These are phyloP conservation scores for Drosophila eugracilis DNA, from an alignment of 1,140 invertebrate species.

Conservation along the genomic window DNA sequence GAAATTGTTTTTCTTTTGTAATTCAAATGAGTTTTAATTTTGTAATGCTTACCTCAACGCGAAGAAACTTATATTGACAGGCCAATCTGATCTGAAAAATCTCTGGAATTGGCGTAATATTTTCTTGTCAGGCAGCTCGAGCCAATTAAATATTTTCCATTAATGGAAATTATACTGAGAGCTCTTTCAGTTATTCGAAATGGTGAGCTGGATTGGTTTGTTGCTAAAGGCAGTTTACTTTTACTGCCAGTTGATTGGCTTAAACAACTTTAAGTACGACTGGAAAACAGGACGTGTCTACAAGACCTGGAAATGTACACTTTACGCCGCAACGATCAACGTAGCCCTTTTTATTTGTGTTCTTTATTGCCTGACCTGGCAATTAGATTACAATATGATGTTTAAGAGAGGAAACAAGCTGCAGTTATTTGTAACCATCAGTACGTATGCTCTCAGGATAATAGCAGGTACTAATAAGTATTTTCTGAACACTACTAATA, in stretches of 20 bases:
- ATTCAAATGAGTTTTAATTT: too few relatives aligned
- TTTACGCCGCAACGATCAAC: neutral
- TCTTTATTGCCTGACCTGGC: neutral
- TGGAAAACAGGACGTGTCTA: neutral
- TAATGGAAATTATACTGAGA: neutral
- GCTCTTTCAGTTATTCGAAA: neutral
- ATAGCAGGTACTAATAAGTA: neutral
- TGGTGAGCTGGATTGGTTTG: neutral
- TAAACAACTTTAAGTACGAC: neutral
- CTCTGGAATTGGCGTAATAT: too few relatives aligned
- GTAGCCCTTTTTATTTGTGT: neutral
- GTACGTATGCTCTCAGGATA: neutral
- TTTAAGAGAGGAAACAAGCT: neutral
- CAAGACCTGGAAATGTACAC: neutral
- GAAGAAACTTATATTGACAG: too few relatives aligned
- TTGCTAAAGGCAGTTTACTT: neutral
- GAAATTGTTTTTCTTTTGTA: too few relatives aligned
- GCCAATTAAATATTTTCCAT: too few relatives aligned
- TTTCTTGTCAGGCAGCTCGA: too few relatives aligned
- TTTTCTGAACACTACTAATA: neutral
- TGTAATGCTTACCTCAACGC: too few relatives aligned
- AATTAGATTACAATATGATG: neutral
- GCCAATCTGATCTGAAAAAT: too few relatives aligned
- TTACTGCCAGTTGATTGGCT: neutral
- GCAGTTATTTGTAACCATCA: neutral